Percentiles rank a stretch among this genome's conserved stretches.
phyloP scores from a whole-genome alignment of 2,797 vertebrate species.

The Pseudochromis fuscus region DNA sequence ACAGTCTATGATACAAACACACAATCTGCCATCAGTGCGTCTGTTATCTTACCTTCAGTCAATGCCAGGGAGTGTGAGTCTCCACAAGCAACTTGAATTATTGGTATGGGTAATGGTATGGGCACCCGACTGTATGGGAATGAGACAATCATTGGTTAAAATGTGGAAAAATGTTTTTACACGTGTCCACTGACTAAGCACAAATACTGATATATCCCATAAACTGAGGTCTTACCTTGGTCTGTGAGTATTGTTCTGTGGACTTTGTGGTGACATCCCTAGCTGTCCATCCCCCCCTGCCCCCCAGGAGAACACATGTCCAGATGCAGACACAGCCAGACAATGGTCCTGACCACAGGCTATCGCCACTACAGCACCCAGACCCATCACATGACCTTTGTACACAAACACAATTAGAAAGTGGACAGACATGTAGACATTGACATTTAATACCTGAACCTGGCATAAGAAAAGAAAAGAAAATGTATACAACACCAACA shows the following conservation, averaged over 20 bases:
- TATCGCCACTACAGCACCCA: conserved; percentile 60
- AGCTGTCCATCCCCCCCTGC: conserved; percentile 83
- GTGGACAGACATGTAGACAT: too few relatives aligned
- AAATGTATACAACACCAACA: too few relatives aligned
- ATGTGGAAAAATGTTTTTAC: not conserved
- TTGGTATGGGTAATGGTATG: conserved; percentile 75
- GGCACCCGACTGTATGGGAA: conserved; percentile 57
- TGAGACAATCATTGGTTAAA: not conserved
- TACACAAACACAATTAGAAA: too few relatives aligned
- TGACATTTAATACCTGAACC: too few relatives aligned
- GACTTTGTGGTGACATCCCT: conserved; percentile 62
- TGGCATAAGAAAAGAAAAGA: too few relatives aligned
- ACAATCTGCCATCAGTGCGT: not conserved
- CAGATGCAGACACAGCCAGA: conserved; percentile 80
- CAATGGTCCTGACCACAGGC: conserved; percentile 88
- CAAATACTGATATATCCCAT: not conserved
- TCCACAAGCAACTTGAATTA: conserved; percentile 94
- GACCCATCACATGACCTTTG: conserved; percentile 68
- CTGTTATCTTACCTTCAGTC: conserved; percentile 86
- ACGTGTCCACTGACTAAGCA: not conserved
- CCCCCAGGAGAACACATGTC: conserved; percentile 87
- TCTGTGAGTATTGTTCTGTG: conserved; percentile 1
- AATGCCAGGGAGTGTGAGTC: conserved; percentile 91
- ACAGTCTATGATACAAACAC: too few relatives aligned
- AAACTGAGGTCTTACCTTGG: conserved; percentile 74